Percentiles rank a stretch among this genome's conserved stretches.
phyloP scores from a whole-genome alignment of 2,113 vertebrate species.

The Oostethus manadensis region DNA sequence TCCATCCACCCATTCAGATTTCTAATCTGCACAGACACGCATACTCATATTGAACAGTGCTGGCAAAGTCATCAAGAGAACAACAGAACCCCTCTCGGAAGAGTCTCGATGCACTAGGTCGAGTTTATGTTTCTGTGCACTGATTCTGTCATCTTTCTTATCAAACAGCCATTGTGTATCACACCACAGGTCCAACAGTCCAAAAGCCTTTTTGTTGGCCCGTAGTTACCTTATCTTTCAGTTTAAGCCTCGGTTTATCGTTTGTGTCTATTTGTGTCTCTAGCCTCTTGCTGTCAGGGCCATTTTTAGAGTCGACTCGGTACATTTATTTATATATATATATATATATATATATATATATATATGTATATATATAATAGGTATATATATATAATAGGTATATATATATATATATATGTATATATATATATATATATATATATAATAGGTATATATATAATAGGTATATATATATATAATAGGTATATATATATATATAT shows the following conservation, averaged over 20 bases:
- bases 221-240: conserved; percentile 18
- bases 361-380: no score
- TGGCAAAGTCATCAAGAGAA: conserved; percentile 30
- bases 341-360: no score
- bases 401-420: no score
- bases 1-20: conserved; percentile 26
- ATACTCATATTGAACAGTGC: conserved; percentile 19
- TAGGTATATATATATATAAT: no score
- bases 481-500: no score
- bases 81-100: conserved; percentile 21
- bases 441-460: no score
- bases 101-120: conserved; percentile 14
- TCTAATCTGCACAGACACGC: conserved; percentile 26
- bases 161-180: conserved; percentile 14
- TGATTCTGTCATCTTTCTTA: conserved; percentile 26
- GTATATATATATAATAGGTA: no score
- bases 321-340: no score
- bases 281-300: background rate
- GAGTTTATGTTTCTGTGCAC: conserved; percentile 9
- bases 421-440: no score
- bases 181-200: conserved; percentile 14
- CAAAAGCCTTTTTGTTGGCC: conserved; percentile 22
- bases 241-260: conserved; percentile 26
- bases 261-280: conserved; percentile 12
- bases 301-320: no score